Percentiles rank a stretch among this genome's conserved stretches.
These are phyloP conservation scores for Arothron firmamentum DNA, from an alignment of 2,113 vertebrate species.

Conservation along the genomic window DNA sequence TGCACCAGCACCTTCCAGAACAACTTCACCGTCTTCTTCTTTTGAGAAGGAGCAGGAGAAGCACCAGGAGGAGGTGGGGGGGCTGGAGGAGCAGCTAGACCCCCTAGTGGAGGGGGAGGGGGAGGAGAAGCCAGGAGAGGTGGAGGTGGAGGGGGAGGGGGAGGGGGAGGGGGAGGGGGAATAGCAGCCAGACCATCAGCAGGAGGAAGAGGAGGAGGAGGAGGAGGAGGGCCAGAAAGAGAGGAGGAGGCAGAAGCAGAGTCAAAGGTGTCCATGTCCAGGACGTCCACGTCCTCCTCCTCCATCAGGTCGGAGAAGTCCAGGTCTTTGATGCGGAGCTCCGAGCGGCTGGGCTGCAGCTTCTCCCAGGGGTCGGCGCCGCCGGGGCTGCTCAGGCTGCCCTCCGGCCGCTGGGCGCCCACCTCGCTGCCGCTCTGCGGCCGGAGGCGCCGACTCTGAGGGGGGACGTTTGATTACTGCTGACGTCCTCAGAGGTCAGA, in stretches of 20 bases:
- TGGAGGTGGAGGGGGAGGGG: slow-evolving; percentile 26
- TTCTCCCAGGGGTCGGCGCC: slow-evolving; percentile 70
- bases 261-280: slow-evolving; percentile 74
- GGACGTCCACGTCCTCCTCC: slow-evolving; percentile 88
- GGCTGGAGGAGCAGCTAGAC: slow-evolving; percentile 12
- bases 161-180: slow-evolving; percentile 73
- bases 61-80: not conserved
- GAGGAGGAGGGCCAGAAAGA: slow-evolving; percentile 29
- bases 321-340: slow-evolving; percentile 88
- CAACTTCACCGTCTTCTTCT: slow-evolving; percentile 92
- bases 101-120: slow-evolving; percentile 3
- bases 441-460: slow-evolving; percentile 47
- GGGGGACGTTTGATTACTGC: not conserved
- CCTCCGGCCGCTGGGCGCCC: slow-evolving; percentile 77
- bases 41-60: slow-evolving; percentile 38
- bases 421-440: slow-evolving; percentile 79
- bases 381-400: slow-evolving; percentile 68
- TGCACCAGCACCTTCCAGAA: slow-evolving; percentile 95
- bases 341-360: slow-evolving; percentile 62
- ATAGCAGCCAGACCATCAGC: not conserved
- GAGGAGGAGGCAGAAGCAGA: not conserved
- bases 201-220: slow-evolving; percentile 51
- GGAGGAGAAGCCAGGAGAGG: slow-evolving; percentile 43
- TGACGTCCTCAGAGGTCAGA: not conserved
- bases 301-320: slow-evolving; percentile 94